phyloP scores from a whole-genome alignment of 2,888 invertebrate genomes.

The Antitype chi region DNA sequence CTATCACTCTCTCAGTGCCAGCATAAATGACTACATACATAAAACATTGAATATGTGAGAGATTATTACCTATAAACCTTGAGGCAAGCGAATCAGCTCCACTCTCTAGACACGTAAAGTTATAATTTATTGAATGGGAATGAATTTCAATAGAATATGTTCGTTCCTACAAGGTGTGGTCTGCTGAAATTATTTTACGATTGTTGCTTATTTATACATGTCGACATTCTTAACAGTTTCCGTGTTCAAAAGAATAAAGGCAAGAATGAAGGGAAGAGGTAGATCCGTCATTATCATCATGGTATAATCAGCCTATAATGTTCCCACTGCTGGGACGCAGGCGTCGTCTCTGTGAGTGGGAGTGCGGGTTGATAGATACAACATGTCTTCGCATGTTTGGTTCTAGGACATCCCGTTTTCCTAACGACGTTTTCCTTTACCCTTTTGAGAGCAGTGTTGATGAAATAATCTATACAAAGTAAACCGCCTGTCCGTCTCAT shows the following conservation, averaged over 20 bases:
- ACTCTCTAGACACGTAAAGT: conserved; percentile 51
- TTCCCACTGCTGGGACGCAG: no score
- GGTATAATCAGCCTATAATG: no score
- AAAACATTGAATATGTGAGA: conserved; percentile 39
- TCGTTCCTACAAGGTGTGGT: conserved; percentile 17
- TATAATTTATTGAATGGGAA: conserved; percentile 62
- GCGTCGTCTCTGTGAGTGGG: no score
- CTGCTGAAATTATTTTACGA: conserved; percentile 1
- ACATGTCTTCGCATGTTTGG: no score
- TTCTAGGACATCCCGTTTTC: no score
- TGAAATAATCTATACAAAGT: no score
- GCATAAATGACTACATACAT: conserved; percentile 31
- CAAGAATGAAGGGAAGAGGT: not conserved
- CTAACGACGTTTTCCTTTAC: no score
- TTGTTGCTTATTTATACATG: not conserved
- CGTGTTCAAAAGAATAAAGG: not conserved
- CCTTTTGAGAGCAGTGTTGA: no score
- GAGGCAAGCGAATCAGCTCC: conserved; percentile 39
- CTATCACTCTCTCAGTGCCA: not conserved
- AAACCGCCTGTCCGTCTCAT: no score
- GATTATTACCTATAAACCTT: conserved; percentile 56
- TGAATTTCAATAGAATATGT: conserved; percentile 51
- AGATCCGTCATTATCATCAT: not conserved
- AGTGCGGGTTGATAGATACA: no score
- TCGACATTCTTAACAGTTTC: not conserved